Conservation (phyloP, 2,113 vertebrate genomes). For the Crotophaga sulcirostris region DNA sequence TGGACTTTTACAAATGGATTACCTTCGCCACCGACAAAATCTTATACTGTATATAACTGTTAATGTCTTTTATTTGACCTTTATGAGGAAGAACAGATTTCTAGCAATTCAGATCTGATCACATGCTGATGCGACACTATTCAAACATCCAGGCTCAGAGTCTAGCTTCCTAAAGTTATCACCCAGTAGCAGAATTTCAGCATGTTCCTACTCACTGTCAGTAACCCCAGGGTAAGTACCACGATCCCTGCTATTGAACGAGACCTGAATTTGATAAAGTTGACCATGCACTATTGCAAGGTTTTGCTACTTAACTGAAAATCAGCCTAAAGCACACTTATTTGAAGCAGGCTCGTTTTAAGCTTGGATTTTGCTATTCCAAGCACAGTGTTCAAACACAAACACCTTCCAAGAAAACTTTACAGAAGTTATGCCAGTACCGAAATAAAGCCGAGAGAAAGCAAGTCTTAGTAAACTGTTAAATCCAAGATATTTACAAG, state of each 20-base stretch:
- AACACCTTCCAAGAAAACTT: background rate
- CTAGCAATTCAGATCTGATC: background rate
- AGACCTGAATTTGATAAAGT: background rate
- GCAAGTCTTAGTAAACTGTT: background rate
- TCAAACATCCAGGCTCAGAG: background rate
- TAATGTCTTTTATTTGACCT: background rate
- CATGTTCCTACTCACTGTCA: background rate
- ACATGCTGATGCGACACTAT: accelerated
- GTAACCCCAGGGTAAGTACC: background rate
- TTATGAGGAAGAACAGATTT: background rate
- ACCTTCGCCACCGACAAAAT: background rate
- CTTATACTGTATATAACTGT: background rate
- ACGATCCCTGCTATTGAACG: accelerated
- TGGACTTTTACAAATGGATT: background rate
- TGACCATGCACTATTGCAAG: background rate
- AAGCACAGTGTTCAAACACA: background rate
- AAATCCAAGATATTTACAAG: background rate
- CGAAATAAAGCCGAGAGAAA: background rate
- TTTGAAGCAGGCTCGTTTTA: background rate
- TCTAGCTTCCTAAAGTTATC: background rate
- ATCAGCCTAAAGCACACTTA: background rate
- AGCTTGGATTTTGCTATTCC: background rate
- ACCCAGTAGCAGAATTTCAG: background rate
- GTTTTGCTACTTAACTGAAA: background rate
- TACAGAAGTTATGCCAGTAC: background rate